Evolutionary conservation across 2,113 vertebrate genomes (phyloP).

Genomic region (Parus major): DNA sequence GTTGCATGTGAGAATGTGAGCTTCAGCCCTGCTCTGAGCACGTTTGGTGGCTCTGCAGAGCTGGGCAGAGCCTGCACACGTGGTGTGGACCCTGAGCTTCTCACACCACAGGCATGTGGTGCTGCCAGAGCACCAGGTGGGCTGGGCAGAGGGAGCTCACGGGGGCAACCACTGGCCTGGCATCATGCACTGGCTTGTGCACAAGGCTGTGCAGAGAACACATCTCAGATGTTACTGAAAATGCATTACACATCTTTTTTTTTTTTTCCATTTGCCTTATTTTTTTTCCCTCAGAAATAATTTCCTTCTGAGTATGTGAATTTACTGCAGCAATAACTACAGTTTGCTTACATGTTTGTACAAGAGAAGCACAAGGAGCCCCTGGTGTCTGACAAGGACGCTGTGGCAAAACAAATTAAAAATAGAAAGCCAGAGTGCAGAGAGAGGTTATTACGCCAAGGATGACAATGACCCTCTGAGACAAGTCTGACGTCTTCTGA

Average conservation of each 20-base stretch:
- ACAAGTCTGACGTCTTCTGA: background rate
- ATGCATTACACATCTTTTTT: background rate
- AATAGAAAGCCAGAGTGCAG: background rate
- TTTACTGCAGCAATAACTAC: background rate
- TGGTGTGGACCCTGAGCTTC: background rate
- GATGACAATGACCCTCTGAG: background rate
- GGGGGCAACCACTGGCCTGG: background rate
- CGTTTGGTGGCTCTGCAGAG: rapidly evolving
- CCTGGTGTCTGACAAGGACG: background rate
- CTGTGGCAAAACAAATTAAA: background rate
- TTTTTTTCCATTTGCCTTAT: background rate
- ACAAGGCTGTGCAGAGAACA: background rate
- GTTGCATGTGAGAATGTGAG: background rate
- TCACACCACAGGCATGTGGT: rapidly evolving
- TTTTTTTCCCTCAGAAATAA: background rate
- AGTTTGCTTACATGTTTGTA: background rate
- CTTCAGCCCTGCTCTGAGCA: background rate
- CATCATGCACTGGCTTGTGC: background rate
- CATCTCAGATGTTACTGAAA: background rate
- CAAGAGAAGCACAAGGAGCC: background rate
- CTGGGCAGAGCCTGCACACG: rapidly evolving
- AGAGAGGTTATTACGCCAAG: background rate
- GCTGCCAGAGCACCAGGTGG: rapidly evolving
- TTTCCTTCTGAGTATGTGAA: background rate
- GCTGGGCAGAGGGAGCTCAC: background rate